Evolutionary conservation across 2,113 vertebrate genomes (phyloP).

Genomic region (Empidonax traillii): DNA sequence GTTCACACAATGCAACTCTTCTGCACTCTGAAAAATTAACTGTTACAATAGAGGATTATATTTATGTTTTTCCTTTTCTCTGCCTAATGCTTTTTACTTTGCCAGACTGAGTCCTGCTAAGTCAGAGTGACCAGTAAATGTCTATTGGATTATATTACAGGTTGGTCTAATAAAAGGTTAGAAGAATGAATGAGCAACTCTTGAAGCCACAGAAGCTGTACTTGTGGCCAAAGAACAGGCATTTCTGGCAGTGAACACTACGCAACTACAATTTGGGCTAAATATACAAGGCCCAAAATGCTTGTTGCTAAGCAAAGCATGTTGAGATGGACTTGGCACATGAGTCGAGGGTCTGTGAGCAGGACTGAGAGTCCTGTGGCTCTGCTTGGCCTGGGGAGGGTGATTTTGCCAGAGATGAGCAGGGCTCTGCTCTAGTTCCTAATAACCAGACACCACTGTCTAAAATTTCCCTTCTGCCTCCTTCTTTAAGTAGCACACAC

Average conservation of each 20-base stretch:
- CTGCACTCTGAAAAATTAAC: background rate
- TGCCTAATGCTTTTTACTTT: background rate
- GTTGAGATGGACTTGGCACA: background rate
- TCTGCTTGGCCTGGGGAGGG: fast-evolving
- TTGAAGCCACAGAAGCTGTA: conserved; percentile 40
- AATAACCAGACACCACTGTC: background rate
- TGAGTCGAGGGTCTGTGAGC: background rate
- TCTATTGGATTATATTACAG: conserved; percentile 45
- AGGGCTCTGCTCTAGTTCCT: background rate
- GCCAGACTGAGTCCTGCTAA: background rate
- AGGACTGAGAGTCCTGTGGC: background rate
- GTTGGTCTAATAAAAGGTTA: conserved; percentile 57
- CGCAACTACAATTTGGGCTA: background rate
- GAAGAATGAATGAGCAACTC: conserved; percentile 43
- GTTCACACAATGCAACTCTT: background rate
- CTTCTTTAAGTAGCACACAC: background rate
- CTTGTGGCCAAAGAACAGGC: conserved; percentile 32
- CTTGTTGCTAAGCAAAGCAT: background rate
- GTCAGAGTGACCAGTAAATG: conserved; percentile 25
- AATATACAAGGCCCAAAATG: background rate
- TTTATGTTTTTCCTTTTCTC: background rate
- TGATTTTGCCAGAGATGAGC: background rate
- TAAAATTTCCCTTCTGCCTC: background rate
- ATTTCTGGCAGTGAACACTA: background rate
- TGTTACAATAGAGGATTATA: background rate